Base-by-base conservation (phyloP, 1,140 invertebrate genomes). In the Brevipalpus yothersi region DNA sequence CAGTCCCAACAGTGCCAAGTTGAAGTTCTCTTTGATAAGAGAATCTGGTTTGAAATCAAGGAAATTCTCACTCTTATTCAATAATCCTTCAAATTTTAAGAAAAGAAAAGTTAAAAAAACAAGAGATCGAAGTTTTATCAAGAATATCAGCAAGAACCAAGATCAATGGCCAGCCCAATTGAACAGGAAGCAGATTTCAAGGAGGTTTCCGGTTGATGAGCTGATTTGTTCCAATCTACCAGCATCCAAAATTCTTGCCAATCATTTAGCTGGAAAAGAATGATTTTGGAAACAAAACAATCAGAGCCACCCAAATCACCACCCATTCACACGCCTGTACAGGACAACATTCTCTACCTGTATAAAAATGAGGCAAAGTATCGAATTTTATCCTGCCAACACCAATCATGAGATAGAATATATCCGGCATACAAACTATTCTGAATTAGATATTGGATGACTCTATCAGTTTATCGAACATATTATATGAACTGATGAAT, bases 171-270 rank as follows among this genome's bases (percentile, higher is more conserved):
- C 68, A 67, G 80, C 80, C 59, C 79, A 12, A 71, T 80, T 10
- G 68, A 74, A 0, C 72, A 76, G 47, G 73, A 80, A 65, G 45
- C 39, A 17, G 68, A 77, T 81, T 54, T 80, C 85, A 54, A 89
- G 90, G 69, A 86, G 93, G 69, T 83, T 83, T 1, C 72, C 94
- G 0, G 91, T 94, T 63, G 88, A 94, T 73, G 87, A 93, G 68
- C 73, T 95, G 3, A 93, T 91, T 81, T 90, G 85, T 71, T 89
- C 87, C 10, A 83, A 88, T 65, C 80, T 78, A 23, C 79, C 91
- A 72, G 89, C 88, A 0, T 81, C 83, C 60, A 80, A 83, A 64
- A 95, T 96, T 63, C 72, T 96, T 1, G 82, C 81, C 59, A 81
- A 79, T 47, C 91, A 89, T 73, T 82, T 81, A 19, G 78, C 80